phyloP scores from a whole-genome alignment of 1,140 invertebrate species.

The Pseudoatta argentina region DNA sequence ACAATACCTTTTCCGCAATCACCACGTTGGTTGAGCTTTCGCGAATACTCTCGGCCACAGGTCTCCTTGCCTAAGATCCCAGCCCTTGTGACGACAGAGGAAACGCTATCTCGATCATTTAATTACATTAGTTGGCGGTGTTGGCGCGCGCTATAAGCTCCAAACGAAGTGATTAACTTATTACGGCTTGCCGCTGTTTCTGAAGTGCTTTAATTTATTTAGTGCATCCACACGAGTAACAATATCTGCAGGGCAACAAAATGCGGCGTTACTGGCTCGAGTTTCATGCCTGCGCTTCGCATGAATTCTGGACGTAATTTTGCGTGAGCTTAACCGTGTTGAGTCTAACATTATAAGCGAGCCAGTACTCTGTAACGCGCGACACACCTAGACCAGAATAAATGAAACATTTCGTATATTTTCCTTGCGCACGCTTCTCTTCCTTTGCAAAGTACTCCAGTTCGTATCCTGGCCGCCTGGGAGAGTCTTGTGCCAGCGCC shows the following conservation, averaged over 20 bases:
- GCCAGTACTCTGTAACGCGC: conserved; percentile 47
- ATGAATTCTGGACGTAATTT: conserved; percentile 70
- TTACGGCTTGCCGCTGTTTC: conserved; percentile 72
- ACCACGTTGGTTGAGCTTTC: not conserved
- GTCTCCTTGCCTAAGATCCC: not conserved
- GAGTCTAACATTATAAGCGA: conserved; percentile 64
- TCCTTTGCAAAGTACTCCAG: conserved; percentile 1
- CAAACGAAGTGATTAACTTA: conserved; percentile 70
- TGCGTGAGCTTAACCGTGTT: conserved; percentile 71
- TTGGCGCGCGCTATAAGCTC: conserved; percentile 52
- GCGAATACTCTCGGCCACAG: conserved; percentile 13
- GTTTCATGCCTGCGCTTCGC: conserved; percentile 33
- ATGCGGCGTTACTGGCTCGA: conserved; percentile 3
- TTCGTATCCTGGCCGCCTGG: not conserved
- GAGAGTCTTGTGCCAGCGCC: conserved; percentile 34
- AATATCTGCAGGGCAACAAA: conserved; percentile 70
- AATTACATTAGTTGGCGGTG: conserved; percentile 70
- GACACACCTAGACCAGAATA: conserved; percentile 24
- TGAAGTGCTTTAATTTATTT: conserved; percentile 76
- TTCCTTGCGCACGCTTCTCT: conserved; percentile 42
- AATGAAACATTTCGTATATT: conserved; percentile 59
- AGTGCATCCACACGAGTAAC: conserved; percentile 75
- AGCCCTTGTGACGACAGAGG: not conserved
- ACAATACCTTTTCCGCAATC: conserved; percentile 26
- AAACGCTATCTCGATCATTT: conserved; percentile 57